Evolutionary conservation across 2,888 invertebrate genomes (phyloP), one percentile per base, ranked within the genome.

Genomic region (Drosophila borborema): DNA sequence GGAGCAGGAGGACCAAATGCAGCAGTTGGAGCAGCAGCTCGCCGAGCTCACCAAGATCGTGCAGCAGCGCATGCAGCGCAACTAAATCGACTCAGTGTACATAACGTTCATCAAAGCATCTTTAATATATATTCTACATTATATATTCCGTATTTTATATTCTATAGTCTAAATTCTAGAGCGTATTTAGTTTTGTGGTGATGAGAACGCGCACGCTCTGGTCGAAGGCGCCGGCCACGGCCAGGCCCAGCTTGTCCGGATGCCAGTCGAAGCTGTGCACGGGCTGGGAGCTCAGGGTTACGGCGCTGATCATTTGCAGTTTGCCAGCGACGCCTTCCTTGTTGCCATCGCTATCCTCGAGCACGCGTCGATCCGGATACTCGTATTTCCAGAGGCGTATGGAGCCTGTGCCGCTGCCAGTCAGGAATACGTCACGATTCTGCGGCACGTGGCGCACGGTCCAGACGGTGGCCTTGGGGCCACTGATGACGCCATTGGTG

Each of bases 331-430:
- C 96, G 3, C 98, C 98, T 64, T 95, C 93, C 0, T 95, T 94
- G 2, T 94, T 94, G 0, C 97, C 97, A 81, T 97, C 96, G 0
- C 94, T 92, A 86, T 97, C 97, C 0, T 95, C 95, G 45, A 95
- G 95, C 49, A 94, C 95, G 45, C 98, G 94, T 78, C 96, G 95
- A 10, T 95, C 95, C 0, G 99, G 99, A 92, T 99, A 99, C 72
- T 95, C 94, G 96, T 99, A 99, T 94, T 98, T 97, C 99, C 99
- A 99, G n/a, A 99, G 94, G 74, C 96, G 95, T 20, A 98, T 92
- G n/a, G 97, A 96, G 9, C 99, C 99, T 79, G 95, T 95, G 0
- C 99, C 99, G 3, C 98, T 98, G 70, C 97, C 96, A 0, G 98
- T 98, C 89, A 97, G 94, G 91, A 99, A 99, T 23, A 99, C 93